These are phyloP conservation scores for Hemiscyllium ocellatum DNA, from an alignment of 2,113 vertebrate genomes.

Conservation along the genomic window DNA sequence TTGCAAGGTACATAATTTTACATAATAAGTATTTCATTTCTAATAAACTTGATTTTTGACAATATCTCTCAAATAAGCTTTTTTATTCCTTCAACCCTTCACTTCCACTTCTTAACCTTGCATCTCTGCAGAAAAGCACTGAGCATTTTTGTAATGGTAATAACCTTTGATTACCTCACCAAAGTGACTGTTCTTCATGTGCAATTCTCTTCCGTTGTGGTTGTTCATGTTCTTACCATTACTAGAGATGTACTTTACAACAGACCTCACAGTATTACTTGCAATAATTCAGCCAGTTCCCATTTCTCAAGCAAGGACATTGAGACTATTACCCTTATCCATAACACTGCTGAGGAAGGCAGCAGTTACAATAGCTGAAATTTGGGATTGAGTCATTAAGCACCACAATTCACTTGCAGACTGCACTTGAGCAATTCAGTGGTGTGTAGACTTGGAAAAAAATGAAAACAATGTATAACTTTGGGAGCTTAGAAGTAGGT, in stretches of 20 bases:
- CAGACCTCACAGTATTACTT: neutral
- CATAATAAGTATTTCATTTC: neutral
- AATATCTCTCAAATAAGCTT: neutral
- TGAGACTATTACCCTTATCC: neutral
- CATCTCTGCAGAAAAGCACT: neutral
- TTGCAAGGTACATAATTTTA: neutral
- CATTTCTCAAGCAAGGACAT: neutral
- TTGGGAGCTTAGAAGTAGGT: neutral
- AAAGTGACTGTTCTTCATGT: neutral
- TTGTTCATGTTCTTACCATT: neutral
- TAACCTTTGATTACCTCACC: neutral
- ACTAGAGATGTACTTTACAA: neutral
- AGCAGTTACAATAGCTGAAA: neutral
- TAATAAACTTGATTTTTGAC: neutral
- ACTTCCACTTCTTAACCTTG: neutral
- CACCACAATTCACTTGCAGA: neutral
- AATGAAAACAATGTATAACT: neutral
- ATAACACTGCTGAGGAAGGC: neutral
- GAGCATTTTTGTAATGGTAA: neutral
- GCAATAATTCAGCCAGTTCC: neutral
- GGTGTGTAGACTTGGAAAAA: neutral
- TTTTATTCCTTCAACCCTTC: neutral
- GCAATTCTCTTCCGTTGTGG: neutral
- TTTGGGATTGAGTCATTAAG: neutral
- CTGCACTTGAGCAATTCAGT: neutral